Evolutionary conservation across 2,888 invertebrate species (phyloP).

Genomic region (Dasysyrphus albostriatus): DNA sequence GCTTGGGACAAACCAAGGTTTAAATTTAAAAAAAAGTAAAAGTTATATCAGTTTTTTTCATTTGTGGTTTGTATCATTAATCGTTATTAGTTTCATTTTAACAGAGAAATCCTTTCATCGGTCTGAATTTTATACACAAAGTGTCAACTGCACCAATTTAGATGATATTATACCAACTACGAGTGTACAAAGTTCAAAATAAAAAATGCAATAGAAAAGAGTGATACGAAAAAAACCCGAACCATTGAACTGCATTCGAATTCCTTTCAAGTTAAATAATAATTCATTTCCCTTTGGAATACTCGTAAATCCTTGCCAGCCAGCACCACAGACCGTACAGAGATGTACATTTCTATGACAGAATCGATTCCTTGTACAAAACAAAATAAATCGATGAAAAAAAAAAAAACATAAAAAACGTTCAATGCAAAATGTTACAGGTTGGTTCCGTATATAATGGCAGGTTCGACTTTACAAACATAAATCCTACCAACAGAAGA

Average conservation of each 20-base stretch:
- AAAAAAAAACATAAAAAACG: slow-evolving; percentile 4
- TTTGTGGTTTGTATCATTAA: too few relatives aligned
- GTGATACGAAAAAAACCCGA: slow-evolving; percentile 28
- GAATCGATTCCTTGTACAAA: slow-evolving; percentile 42
- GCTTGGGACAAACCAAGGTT: too few relatives aligned
- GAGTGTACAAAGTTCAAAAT: neutral
- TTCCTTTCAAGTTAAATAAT: slow-evolving; percentile 58
- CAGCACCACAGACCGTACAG: neutral
- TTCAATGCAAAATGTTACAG: slow-evolving; percentile 56
- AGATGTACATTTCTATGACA: slow-evolving; percentile 37
- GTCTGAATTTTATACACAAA: neutral
- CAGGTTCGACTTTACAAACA: slow-evolving; percentile 43
- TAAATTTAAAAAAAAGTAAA: too few relatives aligned
- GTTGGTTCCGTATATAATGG: neutral
- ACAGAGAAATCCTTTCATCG: too few relatives aligned
- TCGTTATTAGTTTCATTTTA: too few relatives aligned
- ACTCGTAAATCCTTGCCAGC: slow-evolving; percentile 49
- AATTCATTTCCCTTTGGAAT: slow-evolving; percentile 46
- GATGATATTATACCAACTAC: neutral
- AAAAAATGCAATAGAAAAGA: slow-evolving; percentile 34
- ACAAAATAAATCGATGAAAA: slow-evolving; percentile 43
- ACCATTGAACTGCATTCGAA: slow-evolving; percentile 43
- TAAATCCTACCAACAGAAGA: slow-evolving; percentile 46
- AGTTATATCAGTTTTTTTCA: too few relatives aligned
- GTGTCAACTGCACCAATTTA: slow-evolving; percentile 2